Evolutionary conservation across 2,888 invertebrate genomes (phyloP).

Genomic region (Electrophaes corylata): DNA sequence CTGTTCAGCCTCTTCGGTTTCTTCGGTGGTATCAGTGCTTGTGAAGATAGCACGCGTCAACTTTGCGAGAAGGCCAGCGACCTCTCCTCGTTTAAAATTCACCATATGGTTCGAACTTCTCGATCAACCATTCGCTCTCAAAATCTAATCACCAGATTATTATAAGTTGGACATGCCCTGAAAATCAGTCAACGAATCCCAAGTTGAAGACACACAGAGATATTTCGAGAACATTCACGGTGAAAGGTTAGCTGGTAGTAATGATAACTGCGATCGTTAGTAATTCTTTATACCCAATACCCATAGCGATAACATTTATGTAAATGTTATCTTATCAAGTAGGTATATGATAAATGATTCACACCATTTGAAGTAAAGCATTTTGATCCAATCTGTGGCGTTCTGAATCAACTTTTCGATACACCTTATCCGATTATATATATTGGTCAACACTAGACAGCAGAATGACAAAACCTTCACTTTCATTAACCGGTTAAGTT

Average conservation of each 20-base stretch:
- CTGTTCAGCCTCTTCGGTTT: conserved; percentile 49
- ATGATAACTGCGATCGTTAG: conserved; percentile 58
- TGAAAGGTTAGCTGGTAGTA: conserved; percentile 59
- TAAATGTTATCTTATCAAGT: conserved; percentile 68
- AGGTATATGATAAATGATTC: conserved; percentile 63
- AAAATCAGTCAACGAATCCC: conserved; percentile 82
- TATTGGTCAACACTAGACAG: conserved; percentile 30
- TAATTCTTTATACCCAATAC: conserved; percentile 55
- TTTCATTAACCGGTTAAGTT: conserved; percentile 49
- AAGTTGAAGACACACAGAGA: conserved; percentile 84
- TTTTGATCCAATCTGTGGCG: conserved; percentile 54
- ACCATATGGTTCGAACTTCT: conserved; percentile 74
- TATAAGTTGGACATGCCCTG: conserved; percentile 79
- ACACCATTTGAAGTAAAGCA: conserved; percentile 63
- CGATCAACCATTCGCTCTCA: conserved; percentile 68
- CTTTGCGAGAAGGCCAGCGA: conserved; percentile 72
- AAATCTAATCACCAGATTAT: conserved; percentile 70
- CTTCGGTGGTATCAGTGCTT: conserved; percentile 58
- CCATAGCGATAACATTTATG: conserved; percentile 55
- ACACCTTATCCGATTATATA: conserved; percentile 30
- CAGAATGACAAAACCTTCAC: conserved; percentile 53
- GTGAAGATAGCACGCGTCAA: conserved; percentile 57
- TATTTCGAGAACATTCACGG: conserved; percentile 63
- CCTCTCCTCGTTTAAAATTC: conserved; percentile 73
- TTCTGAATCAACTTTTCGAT: conserved; percentile 35